Evolutionary conservation across 2,113 vertebrate genomes (phyloP).

Genomic region (Gobio gobio): DNA sequence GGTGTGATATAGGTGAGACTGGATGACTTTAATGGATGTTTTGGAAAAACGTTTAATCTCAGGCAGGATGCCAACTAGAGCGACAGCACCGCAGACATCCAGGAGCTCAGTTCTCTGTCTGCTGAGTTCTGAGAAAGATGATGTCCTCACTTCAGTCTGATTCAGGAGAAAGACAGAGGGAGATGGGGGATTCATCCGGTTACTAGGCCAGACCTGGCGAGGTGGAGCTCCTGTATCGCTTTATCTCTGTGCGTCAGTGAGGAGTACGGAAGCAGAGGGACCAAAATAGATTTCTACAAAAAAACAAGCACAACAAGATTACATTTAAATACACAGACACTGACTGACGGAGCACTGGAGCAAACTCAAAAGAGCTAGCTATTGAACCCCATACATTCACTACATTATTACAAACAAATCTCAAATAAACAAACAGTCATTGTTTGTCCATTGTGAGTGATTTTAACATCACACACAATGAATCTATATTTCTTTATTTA

Average conservation of each 20-base stretch:
- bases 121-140: background rate
- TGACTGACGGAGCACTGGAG: background rate
- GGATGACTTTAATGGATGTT: background rate
- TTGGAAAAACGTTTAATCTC: background rate
- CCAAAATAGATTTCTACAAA: background rate
- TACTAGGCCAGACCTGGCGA: background rate
- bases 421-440: no score
- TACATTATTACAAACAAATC: no score
- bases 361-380: background rate
- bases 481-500: background rate
- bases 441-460: no score
- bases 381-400: no score
- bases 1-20: background rate
- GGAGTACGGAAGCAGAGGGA: background rate
- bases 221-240: background rate
- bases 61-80: background rate
- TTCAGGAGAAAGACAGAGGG: background rate
- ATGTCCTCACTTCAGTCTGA: background rate
- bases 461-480: background rate
- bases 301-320: background rate
- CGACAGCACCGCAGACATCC: background rate
- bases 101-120: background rate
- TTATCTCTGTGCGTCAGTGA: conserved; percentile 33
- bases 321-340: background rate
- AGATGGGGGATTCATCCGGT: background rate